phyloP scores from a whole-genome alignment of 2,888 invertebrate genomes.

The Trachelus stipa region DNA sequence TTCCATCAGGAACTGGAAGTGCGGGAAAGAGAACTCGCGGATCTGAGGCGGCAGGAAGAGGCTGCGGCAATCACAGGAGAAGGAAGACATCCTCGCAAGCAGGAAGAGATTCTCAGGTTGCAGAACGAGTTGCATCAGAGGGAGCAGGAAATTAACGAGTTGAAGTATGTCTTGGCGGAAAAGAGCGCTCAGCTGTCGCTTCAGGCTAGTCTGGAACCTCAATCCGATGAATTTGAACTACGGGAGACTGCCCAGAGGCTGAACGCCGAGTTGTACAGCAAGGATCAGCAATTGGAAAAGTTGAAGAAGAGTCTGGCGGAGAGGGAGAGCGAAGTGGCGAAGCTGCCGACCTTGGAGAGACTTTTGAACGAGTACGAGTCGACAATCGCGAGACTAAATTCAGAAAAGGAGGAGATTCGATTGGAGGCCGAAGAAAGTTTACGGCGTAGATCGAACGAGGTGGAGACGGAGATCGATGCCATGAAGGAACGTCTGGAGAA shows the following conservation, averaged over 20 bases:
- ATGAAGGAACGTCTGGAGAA: slow-evolving; percentile 14
- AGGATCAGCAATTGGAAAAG: slow-evolving; percentile 46
- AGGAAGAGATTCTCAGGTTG: slow-evolving; percentile 45
- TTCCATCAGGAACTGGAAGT: slow-evolving; percentile 38
- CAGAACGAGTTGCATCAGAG: slow-evolving; percentile 49
- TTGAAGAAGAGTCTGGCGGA: slow-evolving; percentile 37
- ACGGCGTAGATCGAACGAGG: slow-evolving; percentile 22
- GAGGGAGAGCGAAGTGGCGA: slow-evolving; percentile 40
- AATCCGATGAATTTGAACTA: slow-evolving; percentile 42
- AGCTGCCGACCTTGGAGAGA: slow-evolving; percentile 35
- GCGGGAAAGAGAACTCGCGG: slow-evolving; percentile 43
- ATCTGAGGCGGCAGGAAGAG: slow-evolving; percentile 33
- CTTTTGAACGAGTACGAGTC: slow-evolving; percentile 38
- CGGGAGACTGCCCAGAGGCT: slow-evolving; percentile 41
- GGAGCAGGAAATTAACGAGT: slow-evolving; percentile 51
- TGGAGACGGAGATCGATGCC: slow-evolving; percentile 17
- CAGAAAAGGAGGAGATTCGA: slow-evolving; percentile 47
- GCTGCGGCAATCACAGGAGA: slow-evolving; percentile 11
- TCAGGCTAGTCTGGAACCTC: slow-evolving; percentile 41
- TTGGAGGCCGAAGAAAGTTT: slow-evolving; percentile 40
- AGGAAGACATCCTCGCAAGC: slow-evolving; percentile 32
- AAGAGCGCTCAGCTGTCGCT: slow-evolving; percentile 47
- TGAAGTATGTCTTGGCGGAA: slow-evolving; percentile 44
- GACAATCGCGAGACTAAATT: slow-evolving; percentile 36
- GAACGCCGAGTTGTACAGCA: slow-evolving; percentile 43